Evolutionary conservation across 2,113 vertebrate genomes (phyloP), one percentile per base, ranked within the genome.

Genomic region (Cyanoramphus novaezelandiae): DNA sequence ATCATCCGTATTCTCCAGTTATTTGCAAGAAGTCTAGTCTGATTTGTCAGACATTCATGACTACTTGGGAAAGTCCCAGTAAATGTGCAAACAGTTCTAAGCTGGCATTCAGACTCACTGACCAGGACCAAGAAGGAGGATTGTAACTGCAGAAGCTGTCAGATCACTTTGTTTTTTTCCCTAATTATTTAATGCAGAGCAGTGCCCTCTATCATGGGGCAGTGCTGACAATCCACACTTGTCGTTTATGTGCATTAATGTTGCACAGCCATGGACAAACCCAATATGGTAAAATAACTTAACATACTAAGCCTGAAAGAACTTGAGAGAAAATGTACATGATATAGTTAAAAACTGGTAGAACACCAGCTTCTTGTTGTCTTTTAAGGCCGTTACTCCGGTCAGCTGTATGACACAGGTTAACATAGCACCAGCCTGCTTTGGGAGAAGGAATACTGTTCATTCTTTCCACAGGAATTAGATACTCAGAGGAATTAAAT

Each of bases 211-310:
- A 3, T 17, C 33, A 16, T 43, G 20, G 15, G 25, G 3, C 41
- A 81, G 31, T 0, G 0, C 17, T 59, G 28, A 37, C 9, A 29
- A n/a, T 21, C 5, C 6, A 20, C 0, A 0, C 14, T 33, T 35
- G 1, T 28, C 8, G 47, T 86, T 81, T 29, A 14, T 39, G 9
- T 19, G 4, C 20, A 11, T 8, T 39, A 17, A 4, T 68, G 28
- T 76, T 71, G 19, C 31, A 82, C 7, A 64, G 60, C 10, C 7
- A 14, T 29, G 43, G 9, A 62, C 13, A 37, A 80, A 23, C 5
- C 33, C 29, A 9, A 23, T 60, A 20, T 11, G 11, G 11, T 39
- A 39, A 80, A 82, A 55, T 21, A 47, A 5, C 27, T 72, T n/a
- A 17, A 71, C 7, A 33, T 19, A 46, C 10, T 77, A 37, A 25